Conservation (phyloP, 1,140 invertebrate genomes). For the Tetramorium parvispinum region DNA sequence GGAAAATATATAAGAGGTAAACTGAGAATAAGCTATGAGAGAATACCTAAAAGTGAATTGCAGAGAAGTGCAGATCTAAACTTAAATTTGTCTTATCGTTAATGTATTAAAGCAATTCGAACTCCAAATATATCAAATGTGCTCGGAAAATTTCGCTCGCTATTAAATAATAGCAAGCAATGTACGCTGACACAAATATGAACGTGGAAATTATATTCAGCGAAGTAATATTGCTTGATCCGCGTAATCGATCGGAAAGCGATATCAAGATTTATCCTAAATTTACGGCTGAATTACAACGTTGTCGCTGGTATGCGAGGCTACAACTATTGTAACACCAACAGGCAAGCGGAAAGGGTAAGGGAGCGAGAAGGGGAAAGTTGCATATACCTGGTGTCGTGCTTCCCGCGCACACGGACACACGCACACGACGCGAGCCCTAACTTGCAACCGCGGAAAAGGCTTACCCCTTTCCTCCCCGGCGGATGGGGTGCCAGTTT, state of each 20-base stretch:
- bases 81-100: background rate
- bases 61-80: background rate
- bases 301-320: constrained; percentile 27
- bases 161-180: background rate
- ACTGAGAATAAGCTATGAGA: background rate
- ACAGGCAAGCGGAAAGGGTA: background rate
- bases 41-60: background rate
- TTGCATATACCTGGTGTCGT: constrained; percentile 63
- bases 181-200: background rate
- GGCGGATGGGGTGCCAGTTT: constrained; percentile 82
- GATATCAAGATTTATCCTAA: constrained; percentile 58
- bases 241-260: constrained; percentile 38
- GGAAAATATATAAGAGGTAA: background rate
- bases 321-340: constrained; percentile 45
- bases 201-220: constrained; percentile 35
- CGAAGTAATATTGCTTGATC: background rate
- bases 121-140: background rate
- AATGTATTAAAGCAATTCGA: background rate
- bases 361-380: constrained; percentile 32
- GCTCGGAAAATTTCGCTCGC: background rate
- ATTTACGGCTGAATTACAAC: constrained; percentile 45
- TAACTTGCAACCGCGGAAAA: constrained; percentile 69
- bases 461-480: constrained; percentile 79
- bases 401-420: constrained; percentile 29
- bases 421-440: background rate